These are phyloP conservation scores for Lepidonotus clava DNA, from an alignment of 2,888 invertebrate species.

Conservation along the genomic window DNA sequence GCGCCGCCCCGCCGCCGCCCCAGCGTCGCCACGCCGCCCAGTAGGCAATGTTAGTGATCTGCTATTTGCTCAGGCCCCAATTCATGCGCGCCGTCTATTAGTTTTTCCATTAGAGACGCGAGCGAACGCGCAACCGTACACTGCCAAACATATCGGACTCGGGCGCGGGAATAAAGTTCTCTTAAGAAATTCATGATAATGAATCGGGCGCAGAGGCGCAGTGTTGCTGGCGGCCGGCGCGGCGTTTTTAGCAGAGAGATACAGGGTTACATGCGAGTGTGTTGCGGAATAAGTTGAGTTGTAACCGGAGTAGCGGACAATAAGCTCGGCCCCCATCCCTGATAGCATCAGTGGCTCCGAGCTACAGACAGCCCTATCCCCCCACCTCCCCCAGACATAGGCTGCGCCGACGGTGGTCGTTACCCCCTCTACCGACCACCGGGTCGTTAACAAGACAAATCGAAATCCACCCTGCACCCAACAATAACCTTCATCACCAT, in stretches of 20 bases:
- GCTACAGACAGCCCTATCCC: background rate
- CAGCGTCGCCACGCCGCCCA: background rate
- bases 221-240: background rate
- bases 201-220: background rate
- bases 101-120: constrained; percentile 44
- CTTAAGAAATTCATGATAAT: constrained; percentile 54
- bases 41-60: background rate
- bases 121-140: background rate
- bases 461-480: too few relatives aligned
- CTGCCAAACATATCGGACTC: constrained; percentile 42
- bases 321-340: background rate
- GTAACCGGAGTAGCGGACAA: background rate
- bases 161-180: constrained; percentile 44
- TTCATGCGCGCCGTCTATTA: constrained; percentile 23
- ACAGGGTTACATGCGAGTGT: constrained; percentile 33
- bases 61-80: constrained; percentile 1
- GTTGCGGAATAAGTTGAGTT: constrained; percentile 25
- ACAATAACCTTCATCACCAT: too few relatives aligned
- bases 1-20: background rate
- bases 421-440: too few relatives aligned
- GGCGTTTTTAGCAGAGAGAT: constrained; percentile 35
- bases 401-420: too few relatives aligned
- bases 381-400: background rate
- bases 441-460: too few relatives aligned
- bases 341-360: background rate